A percentile compares a stretch with the other conserved stretches of the same genome.
Evolutionary conservation across 2,113 vertebrate species (phyloP).

Genomic region (Seriola quinqueradiata): DNA sequence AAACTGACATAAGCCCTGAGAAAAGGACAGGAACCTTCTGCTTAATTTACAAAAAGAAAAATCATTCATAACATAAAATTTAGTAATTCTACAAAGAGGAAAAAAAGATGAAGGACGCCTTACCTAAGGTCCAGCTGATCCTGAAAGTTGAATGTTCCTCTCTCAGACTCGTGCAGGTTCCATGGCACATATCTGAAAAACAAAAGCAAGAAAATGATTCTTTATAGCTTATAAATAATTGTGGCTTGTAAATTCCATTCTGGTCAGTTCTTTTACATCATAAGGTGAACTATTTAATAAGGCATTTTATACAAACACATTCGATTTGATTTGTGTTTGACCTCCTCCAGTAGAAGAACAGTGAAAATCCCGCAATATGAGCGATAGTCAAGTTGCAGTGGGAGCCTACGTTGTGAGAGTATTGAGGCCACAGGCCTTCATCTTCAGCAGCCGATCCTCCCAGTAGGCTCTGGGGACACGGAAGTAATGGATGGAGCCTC

Average conservation of each 20-base stretch:
- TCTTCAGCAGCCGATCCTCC: constrained; percentile 87
- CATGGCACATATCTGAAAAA: constrained; percentile 90
- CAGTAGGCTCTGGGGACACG: constrained; percentile 90
- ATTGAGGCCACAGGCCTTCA: constrained; percentile 89
- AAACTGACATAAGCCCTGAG: constrained; percentile 87
- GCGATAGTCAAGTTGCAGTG: not conserved
- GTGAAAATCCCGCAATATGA: not conserved
- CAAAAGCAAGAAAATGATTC: not conserved
- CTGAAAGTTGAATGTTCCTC: constrained; percentile 90
- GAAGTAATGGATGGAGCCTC: constrained; percentile 93
- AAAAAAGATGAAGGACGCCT: not conserved
- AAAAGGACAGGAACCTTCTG: constrained; percentile 25
- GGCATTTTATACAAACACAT: constrained; percentile 3
- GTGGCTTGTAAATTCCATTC: not conserved
- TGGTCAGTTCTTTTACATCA: constrained; percentile 11
- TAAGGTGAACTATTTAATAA: not conserved
- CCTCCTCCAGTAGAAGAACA: not conserved
- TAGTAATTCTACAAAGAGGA: not conserved
- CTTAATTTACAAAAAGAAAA: not conserved
- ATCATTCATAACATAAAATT: not conserved
- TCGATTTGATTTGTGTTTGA: constrained; percentile 21
- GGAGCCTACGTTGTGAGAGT: constrained; percentile 91
- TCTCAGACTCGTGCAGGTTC: constrained; percentile 92
- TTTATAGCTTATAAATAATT: not conserved
- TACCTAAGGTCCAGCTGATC: constrained; percentile 90